Evolutionary conservation across 2,888 invertebrate species (phyloP).

Genomic region (Rhopalosiphum nymphaeae): DNA sequence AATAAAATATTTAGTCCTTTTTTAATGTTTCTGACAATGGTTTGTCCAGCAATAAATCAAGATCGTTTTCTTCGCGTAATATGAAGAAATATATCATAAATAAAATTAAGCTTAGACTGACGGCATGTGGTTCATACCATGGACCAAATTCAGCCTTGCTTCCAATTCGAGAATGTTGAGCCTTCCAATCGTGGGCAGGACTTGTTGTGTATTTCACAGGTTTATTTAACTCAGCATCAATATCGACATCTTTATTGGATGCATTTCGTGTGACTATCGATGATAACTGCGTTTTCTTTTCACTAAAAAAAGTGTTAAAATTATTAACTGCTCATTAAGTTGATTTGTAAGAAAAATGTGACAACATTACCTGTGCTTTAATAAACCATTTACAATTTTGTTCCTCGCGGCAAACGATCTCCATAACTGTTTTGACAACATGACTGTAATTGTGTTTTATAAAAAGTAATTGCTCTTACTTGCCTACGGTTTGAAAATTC

Average conservation of each 20-base stretch:
- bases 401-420: not conserved
- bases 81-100: slow-evolving; percentile 52
- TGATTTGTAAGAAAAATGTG: not conserved
- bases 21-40: slow-evolving; percentile 30
- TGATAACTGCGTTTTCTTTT: not conserved
- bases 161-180: slow-evolving; percentile 33
- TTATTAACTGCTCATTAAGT: not conserved
- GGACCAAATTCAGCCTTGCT: slow-evolving; percentile 54
- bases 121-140: slow-evolving; percentile 49
- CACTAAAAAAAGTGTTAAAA: not conserved
- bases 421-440: slow-evolving; percentile 38
- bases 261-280: not conserved
- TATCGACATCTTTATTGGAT: not conserved
- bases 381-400: not conserved
- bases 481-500: not conserved
- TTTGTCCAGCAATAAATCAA: slow-evolving; percentile 14
- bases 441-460: not conserved
- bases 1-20: not conserved
- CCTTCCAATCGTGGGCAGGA: slow-evolving; percentile 45
- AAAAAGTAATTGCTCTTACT: not conserved
- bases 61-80: slow-evolving; percentile 50
- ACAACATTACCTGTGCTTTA: slow-evolving; percentile 31
- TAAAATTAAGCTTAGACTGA: not conserved
- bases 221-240: slow-evolving; percentile 36
- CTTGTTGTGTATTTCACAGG: slow-evolving; percentile 41